These are phyloP conservation scores for Cecidostiba fungosa DNA, from an alignment of 2,888 invertebrate species.

Conservation along the genomic window DNA sequence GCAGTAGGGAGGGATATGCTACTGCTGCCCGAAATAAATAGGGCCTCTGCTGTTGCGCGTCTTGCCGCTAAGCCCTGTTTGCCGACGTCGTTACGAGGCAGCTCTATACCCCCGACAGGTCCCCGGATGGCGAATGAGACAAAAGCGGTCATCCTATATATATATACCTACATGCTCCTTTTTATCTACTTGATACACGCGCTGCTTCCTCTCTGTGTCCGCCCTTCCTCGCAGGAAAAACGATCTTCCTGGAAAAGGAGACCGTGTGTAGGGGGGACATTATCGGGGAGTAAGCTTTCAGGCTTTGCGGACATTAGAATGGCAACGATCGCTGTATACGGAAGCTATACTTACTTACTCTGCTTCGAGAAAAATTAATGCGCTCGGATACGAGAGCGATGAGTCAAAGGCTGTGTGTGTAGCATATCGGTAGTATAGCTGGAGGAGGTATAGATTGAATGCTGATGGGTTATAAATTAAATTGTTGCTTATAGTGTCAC, in stretches of 20 bases:
- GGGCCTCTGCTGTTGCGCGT: no score
- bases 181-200: slow-evolving; percentile 48
- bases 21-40: slow-evolving; percentile 63
- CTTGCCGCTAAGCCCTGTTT: slow-evolving; percentile 66
- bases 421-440: no score
- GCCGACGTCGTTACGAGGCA: slow-evolving; percentile 65
- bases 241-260: slow-evolving; percentile 30
- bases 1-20: background rate
- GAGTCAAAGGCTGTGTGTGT: background rate
- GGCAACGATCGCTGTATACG: slow-evolving; percentile 26
- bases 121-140: slow-evolving; percentile 55
- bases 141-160: slow-evolving; percentile 36
- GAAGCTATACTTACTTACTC: background rate
- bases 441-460: background rate
- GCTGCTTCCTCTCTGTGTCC: background rate
- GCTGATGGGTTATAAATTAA: background rate
- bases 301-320: slow-evolving; percentile 46
- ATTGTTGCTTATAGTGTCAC: background rate
- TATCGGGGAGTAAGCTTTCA: slow-evolving; percentile 10
- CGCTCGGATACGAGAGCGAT: background rate
- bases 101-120: slow-evolving; percentile 54
- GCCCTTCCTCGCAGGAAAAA: background rate
- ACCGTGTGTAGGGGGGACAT: background rate
- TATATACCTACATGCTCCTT: background rate
- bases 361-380: background rate